phyloP scores from a whole-genome alignment of 1,140 invertebrate genomes.

The Drosophila asahinai region DNA sequence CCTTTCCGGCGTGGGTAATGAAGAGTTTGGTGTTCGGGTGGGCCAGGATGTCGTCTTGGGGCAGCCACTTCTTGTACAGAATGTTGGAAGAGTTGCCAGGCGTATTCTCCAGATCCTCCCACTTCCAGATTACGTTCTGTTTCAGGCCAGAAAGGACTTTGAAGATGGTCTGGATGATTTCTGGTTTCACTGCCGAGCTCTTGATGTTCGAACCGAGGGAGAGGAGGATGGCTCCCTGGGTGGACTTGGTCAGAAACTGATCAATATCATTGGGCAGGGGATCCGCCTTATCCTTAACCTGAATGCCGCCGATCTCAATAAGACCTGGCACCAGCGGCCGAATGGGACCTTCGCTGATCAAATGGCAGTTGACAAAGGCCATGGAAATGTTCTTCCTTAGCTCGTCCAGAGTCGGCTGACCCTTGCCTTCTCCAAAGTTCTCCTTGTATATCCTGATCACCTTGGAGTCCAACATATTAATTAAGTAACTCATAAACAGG shows the following conservation, averaged over 20 bases:
- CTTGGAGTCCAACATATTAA: background rate
- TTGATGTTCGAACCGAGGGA: conserved; percentile 87
- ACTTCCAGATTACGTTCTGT: conserved; percentile 88
- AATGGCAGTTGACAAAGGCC: conserved; percentile 60
- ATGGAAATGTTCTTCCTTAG: conserved; percentile 67
- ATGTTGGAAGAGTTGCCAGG: conserved; percentile 87
- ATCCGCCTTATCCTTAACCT: conserved; percentile 78
- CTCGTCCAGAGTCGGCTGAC: conserved; percentile 40
- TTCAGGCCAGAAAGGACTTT: conserved; percentile 86
- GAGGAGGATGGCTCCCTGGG: conserved; percentile 87
- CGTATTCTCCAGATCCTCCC: conserved; percentile 86
- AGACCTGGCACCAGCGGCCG: conserved; percentile 78
- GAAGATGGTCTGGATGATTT: conserved; percentile 84
- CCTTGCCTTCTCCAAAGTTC: conserved; percentile 32
- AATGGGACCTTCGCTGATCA: conserved; percentile 72
- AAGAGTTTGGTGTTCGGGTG: conserved; percentile 89
- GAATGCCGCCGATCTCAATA: conserved; percentile 85
- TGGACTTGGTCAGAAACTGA: conserved; percentile 85
- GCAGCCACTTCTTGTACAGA: conserved; percentile 89
- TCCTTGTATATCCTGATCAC: conserved; percentile 9
- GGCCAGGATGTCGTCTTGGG: conserved; percentile 89
- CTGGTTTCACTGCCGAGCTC: conserved; percentile 81
- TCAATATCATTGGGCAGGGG: conserved; percentile 85
- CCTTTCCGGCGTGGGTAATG: conserved; percentile 90
- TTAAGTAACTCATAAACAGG: background rate